phyloP scores from a whole-genome alignment of 2,113 vertebrate species.

The Lampris incognitus region DNA sequence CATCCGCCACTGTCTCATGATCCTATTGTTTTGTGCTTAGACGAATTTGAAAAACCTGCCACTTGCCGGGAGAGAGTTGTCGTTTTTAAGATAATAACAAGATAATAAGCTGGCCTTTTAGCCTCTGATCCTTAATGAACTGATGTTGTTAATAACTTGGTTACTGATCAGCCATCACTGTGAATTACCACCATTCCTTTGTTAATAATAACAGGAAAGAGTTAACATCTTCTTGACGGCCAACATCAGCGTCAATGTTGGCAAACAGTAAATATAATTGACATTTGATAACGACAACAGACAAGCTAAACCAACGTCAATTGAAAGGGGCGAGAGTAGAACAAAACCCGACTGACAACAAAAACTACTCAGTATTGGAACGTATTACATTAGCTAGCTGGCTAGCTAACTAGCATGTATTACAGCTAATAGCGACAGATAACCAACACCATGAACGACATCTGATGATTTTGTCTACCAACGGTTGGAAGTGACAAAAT shows the following conservation, averaged over 20 bases:
- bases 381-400: slow-evolving; percentile 14
- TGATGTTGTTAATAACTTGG: background rate
- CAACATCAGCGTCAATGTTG: too few species aligned
- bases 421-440: background rate
- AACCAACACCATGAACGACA: slow-evolving; percentile 30
- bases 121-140: too few species aligned
- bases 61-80: too few species aligned
- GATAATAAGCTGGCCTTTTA: too few species aligned
- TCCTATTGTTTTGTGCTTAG: background rate
- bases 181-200: slow-evolving; percentile 6
- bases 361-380: slow-evolving; percentile 11
- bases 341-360: background rate
- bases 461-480: slow-evolving; percentile 41
- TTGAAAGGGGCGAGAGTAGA: background rate
- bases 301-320: background rate
- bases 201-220: slow-evolving; percentile 19
- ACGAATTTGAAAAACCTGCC: background rate
- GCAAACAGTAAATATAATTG: background rate
- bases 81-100: too few species aligned
- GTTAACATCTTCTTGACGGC: background rate
- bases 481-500: slow-evolving; percentile 6
- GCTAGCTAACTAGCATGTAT: slow-evolving; percentile 14
- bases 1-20: background rate
- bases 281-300: background rate
- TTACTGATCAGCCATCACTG: slow-evolving; percentile 35